A percentile compares a stretch with the other conserved stretches of the same genome.
These are phyloP conservation scores for Malurus leucopterus DNA, from an alignment of 2,797 vertebrate species.

Conservation along the genomic window DNA sequence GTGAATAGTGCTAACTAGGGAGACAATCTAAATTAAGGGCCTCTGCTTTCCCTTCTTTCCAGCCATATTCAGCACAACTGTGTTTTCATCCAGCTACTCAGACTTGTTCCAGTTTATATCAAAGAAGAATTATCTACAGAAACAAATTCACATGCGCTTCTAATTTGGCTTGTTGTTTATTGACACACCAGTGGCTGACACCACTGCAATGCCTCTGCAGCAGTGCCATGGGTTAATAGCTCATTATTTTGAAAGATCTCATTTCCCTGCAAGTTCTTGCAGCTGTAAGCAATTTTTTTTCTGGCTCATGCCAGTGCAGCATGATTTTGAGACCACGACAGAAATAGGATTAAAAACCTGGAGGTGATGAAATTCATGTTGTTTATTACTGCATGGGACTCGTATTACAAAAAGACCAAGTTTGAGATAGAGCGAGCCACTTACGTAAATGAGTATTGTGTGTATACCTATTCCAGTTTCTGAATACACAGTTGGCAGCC, in stretches of 20 bases:
- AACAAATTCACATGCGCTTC: slow-evolving; percentile 21
- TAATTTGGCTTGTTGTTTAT: slow-evolving; percentile 39
- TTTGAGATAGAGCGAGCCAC: neutral
- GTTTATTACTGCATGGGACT: neutral
- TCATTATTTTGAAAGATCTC: slow-evolving; percentile 54
- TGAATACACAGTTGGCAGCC: neutral
- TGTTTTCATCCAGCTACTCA: slow-evolving; percentile 48
- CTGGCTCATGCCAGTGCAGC: slow-evolving; percentile 21
- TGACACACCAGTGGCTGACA: slow-evolving; percentile 32
- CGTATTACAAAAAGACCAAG: neutral
- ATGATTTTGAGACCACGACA: slow-evolving; percentile 25
- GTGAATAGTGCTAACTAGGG: slow-evolving; percentile 16
- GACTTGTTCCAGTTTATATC: slow-evolving; percentile 35
- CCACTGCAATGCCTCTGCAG: slow-evolving; percentile 35
- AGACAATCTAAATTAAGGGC: slow-evolving; percentile 24
- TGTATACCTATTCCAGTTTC: neutral
- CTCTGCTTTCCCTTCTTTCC: neutral
- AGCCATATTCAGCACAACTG: slow-evolving; percentile 32
- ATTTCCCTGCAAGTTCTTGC: slow-evolving; percentile 48
- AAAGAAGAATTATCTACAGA: slow-evolving; percentile 33
- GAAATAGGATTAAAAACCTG: slow-evolving; percentile 25
- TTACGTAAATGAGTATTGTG: neutral
- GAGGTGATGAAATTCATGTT: slow-evolving; percentile 19
- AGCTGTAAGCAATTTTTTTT: slow-evolving; percentile 46
- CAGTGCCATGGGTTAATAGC: slow-evolving; percentile 50